Percentiles rank a stretch among this genome's conserved stretches.
These are phyloP conservation scores for Aspidiotus rigidus DNA, from an alignment of 2,888 invertebrate species.

Conservation along the genomic window DNA sequence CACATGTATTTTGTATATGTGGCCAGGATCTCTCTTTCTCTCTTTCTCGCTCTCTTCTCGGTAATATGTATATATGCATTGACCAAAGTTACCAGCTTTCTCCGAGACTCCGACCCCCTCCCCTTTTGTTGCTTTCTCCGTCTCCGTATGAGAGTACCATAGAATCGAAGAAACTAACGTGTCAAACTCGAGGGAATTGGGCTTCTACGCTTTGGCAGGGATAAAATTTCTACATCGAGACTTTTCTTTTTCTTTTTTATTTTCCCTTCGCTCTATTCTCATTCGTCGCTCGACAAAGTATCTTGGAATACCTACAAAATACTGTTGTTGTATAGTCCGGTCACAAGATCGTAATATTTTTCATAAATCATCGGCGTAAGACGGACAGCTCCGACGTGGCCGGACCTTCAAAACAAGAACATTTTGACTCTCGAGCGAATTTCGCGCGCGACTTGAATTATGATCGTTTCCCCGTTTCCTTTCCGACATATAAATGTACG, in stretches of 20 bases:
- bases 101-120: neutral
- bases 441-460: constrained; percentile 26
- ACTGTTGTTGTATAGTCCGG: neutral
- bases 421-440: neutral
- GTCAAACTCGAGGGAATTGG: constrained; percentile 29
- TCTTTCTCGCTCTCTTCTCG: too few relatives aligned
- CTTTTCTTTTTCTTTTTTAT: constrained; percentile 14
- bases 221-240: constrained; percentile 28
- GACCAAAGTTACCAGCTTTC: constrained; percentile 3
- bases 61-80: constrained; percentile 18
- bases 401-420: constrained; percentile 13
- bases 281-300: too few relatives aligned
- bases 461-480: constrained; percentile 19
- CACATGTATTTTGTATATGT: constrained; percentile 17
- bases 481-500: neutral
- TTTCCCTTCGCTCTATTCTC: too few relatives aligned
- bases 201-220: constrained; percentile 11
- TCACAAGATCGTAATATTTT: constrained; percentile 44
- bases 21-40: constrained; percentile 7
- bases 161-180: constrained; percentile 15
- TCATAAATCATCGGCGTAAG: constrained; percentile 45
- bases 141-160: neutral
- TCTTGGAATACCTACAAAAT: too few relatives aligned
- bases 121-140: neutral
- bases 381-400: constrained; percentile 33